These are phyloP conservation scores for Lasioglossum villosulum DNA, from an alignment of 2,888 invertebrate genomes.

Conservation along the genomic window DNA sequence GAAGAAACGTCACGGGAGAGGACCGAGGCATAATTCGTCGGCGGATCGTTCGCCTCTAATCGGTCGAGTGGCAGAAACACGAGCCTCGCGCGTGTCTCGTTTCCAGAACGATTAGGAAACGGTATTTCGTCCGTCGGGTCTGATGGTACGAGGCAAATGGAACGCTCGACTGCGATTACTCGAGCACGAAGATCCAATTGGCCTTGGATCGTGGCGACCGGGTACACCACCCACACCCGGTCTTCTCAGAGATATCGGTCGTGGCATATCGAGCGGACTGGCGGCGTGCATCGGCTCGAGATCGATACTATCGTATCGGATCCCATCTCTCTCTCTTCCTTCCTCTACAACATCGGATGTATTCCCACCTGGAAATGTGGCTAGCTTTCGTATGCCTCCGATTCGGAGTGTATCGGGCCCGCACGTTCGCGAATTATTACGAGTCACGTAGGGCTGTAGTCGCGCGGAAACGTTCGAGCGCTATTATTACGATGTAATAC, in stretches of 20 bases:
- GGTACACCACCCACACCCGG: neutral
- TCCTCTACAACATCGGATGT: neutral
- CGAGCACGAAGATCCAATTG: constrained; percentile 49
- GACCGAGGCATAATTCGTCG: neutral
- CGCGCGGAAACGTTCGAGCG: constrained; percentile 64
- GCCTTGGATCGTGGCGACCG: constrained; percentile 50
- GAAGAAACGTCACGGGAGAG: neutral
- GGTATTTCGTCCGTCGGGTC: constrained; percentile 42
- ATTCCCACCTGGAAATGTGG: constrained; percentile 45
- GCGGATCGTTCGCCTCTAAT: constrained; percentile 25
- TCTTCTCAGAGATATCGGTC: constrained; percentile 25
- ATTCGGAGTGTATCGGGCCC: constrained; percentile 45
- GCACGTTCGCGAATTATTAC: constrained; percentile 75
- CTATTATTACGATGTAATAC: constrained; percentile 76
- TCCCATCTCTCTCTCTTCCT: neutral
- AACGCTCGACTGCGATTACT: constrained; percentile 53
- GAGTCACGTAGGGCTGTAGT: constrained; percentile 76
- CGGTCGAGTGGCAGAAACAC: constrained; percentile 5
- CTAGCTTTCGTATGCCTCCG: constrained; percentile 43
- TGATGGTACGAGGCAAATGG: constrained; percentile 51
- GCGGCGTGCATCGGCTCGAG: constrained; percentile 18
- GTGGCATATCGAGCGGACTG: constrained; percentile 35
- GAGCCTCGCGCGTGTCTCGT: constrained; percentile 46
- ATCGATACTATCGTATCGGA: constrained; percentile 41
- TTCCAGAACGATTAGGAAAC: constrained; percentile 58